Evolutionary conservation across 2,888 invertebrate genomes (phyloP), one percentile per base, ranked within the genome.

Genomic region (Hydroisotoma schaefferi): DNA sequence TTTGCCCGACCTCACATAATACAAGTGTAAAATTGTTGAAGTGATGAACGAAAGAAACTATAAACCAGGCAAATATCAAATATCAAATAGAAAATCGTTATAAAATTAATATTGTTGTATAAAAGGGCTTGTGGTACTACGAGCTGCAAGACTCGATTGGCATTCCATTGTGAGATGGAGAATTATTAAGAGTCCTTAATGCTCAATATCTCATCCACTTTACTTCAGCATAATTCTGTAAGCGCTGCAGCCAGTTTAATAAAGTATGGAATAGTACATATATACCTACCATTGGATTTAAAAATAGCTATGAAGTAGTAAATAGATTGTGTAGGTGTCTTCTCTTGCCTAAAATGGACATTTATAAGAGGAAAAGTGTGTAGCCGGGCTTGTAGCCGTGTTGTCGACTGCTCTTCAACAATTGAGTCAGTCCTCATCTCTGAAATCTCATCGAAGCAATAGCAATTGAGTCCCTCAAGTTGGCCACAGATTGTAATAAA

Each of bases 351-450:
- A 37, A 52, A 52, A 52, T 52, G 51, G 51, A 52, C 51, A 52
- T 52, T 52, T 52, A 22, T 22, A 37, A 52, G 51, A 52, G 51
- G 51, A 52, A 52, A 52, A 52, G 51, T 52, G 51, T 37, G 51
- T 49, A 20, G 49, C 49, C 28, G 28, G 49, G 40, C 33, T 47
- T 33, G 51, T 10, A 15, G 33, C 33, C 8, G 15, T 8, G 33
- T 15, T 33, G n/a, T n/a, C n/a, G n/a, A 8, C 12, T 33, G n/a
- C 51, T 37, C 51, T 52, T 52, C 51, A 52, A 20, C 46, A 4
- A 46, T 25, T 20, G 20, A 33, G 15, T 18, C 40, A 10, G 20
- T 40, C 20, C 40, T 18, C 8, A 33, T 15, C 40, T 40, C 40
- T 40, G n/a, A 18, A 18, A 40, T 40, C 20, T 4, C 40, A 40